Base-by-base conservation (phyloP, 2,888 invertebrate species). In the Phytoseiulus persimilis region DNA sequence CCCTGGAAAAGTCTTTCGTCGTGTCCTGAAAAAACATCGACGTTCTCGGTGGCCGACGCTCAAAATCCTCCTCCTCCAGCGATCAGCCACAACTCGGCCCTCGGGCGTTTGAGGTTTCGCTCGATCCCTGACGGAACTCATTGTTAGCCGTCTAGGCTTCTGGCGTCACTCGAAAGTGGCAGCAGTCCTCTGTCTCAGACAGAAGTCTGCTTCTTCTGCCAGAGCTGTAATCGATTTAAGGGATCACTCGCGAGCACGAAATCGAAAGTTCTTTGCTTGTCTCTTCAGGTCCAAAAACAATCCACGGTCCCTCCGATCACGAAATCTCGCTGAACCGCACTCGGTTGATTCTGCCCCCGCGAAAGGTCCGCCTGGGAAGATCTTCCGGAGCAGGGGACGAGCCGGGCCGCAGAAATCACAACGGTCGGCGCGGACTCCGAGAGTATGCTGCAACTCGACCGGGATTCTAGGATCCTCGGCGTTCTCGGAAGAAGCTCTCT, bases 191-290 rank as follows among this genome's bases (percentile, higher is more conserved):
- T 65, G 65, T 65, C 65, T 18, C 65, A 65, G 65, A 65, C 65
- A 65, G 65, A 65, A 65, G 65, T 65, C 65, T 65, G 65, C 65
- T 65, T 65, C 65, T 65, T 65, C 65, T 65, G 65, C 65, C 65
- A 65, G 5, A 65, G 65, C 65, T 65, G 65, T 18, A 65, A 65
- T 65, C 65, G 65, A 65, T 65, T 65, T 65, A 65, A 28, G 65
- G 18, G 18, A 65, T 65, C 65, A 65, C 65, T 65, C 65, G 65
- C 65, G 65, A 65, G 65, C 65, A 65, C 65, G 18, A 23, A 65
- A 65, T 65, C 65, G 65, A 65, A 28, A 65, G 65, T 65, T 65
- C 65, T 65, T 65, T 28, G 65, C 65, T 28, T 28, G 28, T 14
- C 23, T 65, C 65, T 65, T 65, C 65, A 65, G 65, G 65, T 65